Evolutionary conservation across 1,140 invertebrate species (phyloP), one percentile per base, ranked within the genome.

Genomic region (Eurosta solidaginis): DNA sequence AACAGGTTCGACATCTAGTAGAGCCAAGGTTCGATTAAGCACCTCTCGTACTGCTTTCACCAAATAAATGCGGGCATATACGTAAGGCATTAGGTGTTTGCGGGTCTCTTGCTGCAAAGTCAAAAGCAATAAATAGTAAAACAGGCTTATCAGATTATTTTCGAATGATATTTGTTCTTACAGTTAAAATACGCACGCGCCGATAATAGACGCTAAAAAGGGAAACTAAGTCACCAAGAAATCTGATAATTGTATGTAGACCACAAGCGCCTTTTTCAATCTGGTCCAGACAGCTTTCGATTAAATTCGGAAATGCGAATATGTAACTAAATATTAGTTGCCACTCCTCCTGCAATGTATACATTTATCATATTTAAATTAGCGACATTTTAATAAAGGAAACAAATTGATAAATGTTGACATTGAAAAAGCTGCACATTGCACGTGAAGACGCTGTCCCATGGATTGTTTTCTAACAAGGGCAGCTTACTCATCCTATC

Each of bases 151-250:
- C n/a, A n/a, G n/a, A n/a, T 54, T 20, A 1, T 27, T 54, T 54
- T 14, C 20, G 12, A 54, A 25, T 14, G 6, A 25, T 54, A 52
- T 49, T 33, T 78, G 49, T 33, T 87, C 86, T 90, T 89, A 93
- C 93, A 68, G 90, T 91, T 81, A 94, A 87, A 82, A 94, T 90
- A 81, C 91, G 90, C 59, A 91, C 90, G 85, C 90, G 90, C 78
- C 91, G 89, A 83, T 95, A 95, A 81, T 94, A 95, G 50, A 90
- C 89, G 81, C 93, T 94, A 80, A 94, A 92, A 14, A 89, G 82
- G 47, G 90, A 89, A n/a, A 91, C 91, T 80, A 94, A 87, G 29
- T 85, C 87, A 73, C 88, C 90, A 7, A 94, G 87, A 84, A 91
- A 94, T 63, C 86, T 88, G 76, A 92, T 91, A n/a, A 94, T 85